Base-by-base conservation (phyloP, 2,113 vertebrate genomes). In the Actenoides lindsayi region DNA sequence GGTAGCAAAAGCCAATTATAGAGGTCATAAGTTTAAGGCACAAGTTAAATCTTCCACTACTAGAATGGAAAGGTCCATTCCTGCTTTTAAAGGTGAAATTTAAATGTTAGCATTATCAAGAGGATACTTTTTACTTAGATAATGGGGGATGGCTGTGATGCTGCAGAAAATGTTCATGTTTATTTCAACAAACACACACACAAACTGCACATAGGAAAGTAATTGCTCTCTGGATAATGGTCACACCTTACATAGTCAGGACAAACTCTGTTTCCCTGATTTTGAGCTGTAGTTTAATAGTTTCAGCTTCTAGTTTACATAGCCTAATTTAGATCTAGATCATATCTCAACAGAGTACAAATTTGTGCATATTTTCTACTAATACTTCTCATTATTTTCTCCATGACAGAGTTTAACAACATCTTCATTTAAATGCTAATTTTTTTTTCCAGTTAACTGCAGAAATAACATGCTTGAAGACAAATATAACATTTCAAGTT, bases 401-500 rank as follows among this genome's bases (percentile, higher is more conserved):
- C 25, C 0, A 0, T 84, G 86, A 85, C 88, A 92, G 78, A 89
- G 90, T 93, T 94, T 94, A 93, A 86, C 65, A 79, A 37, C 78
- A 63, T 96, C 85, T 94, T 91, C 21, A 96, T 97, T 93, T 95
- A 95, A 96, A 94, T 95, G 91, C 63, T 95, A 93, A 41, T 91
- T 90, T 89, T 88, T 89, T 88, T 95, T 89, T 27, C 35, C 68
- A 42, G 51, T 84, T 96, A 87, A 90, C 73, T 83, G 77, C 48
- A 90, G 70, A 92, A 96, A 83, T 93, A 90, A 86, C 24, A 57
- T 62, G 53, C 86, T 93, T 93, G 79, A 86, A 97, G 94, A 94
- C 65, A 93, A 92, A 95, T 82, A 83, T 2, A 95, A 59, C 53
- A 79, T 87, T 96, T 96, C 70, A 94, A 85, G 35, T 90, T 84